Evolutionary conservation across 1,140 invertebrate species (phyloP).

Genomic region (Druon quercuslanigerum): DNA sequence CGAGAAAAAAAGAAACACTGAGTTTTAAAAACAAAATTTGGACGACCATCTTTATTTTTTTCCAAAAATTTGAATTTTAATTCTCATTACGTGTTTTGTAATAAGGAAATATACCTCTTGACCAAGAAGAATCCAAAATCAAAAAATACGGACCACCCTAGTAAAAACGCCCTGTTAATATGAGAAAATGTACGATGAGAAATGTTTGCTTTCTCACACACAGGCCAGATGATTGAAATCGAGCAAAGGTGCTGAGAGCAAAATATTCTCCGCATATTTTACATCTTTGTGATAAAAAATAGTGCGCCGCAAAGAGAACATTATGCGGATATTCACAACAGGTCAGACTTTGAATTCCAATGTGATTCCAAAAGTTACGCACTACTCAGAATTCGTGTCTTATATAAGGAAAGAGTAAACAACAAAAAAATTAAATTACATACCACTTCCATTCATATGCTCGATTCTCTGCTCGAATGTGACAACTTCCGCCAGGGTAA

Average conservation of each 20-base stretch:
- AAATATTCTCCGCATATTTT: constrained; percentile 62
- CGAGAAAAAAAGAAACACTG: too few relatives aligned
- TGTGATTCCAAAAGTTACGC: too few relatives aligned
- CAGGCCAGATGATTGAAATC: background rate
- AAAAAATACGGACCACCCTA: too few relatives aligned
- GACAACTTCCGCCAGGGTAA: constrained; percentile 98
- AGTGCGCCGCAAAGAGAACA: constrained; percentile 63
- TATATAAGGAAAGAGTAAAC: background rate
- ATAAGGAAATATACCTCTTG: too few relatives aligned
- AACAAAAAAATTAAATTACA: constrained; percentile 69
- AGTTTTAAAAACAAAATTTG: too few relatives aligned
- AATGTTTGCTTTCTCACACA: constrained; percentile 9
- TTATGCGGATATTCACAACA: constrained; percentile 43
- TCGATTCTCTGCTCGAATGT: constrained; percentile 97
- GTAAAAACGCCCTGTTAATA: too few relatives aligned
- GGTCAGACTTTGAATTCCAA: background rate
- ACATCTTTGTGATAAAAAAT: constrained; percentile 60
- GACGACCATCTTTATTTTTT: too few relatives aligned
- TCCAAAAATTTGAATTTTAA: too few relatives aligned
- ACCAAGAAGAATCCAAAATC: too few relatives aligned
- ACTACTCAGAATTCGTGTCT: too few relatives aligned
- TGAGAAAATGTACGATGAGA: too few relatives aligned
- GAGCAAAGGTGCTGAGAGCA: constrained; percentile 45
- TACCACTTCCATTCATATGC: constrained; percentile 99
- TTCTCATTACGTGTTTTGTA: too few relatives aligned